These are phyloP conservation scores for Labeo rohita DNA, from an alignment of 2,113 vertebrate species.

Conservation along the genomic window DNA sequence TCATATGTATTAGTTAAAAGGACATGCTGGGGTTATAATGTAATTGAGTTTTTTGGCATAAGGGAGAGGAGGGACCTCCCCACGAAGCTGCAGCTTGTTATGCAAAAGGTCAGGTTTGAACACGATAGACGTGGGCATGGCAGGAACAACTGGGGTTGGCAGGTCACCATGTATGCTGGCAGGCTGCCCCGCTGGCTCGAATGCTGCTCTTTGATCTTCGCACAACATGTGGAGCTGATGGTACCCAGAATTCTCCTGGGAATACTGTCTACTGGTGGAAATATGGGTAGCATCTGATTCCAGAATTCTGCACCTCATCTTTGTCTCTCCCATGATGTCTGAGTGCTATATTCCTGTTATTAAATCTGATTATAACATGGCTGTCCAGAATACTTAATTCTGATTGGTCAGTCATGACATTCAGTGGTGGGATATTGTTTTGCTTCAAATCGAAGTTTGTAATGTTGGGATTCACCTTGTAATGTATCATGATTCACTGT, in stretches of 20 bases:
- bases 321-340: background rate
- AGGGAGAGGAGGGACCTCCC: conserved; percentile 26
- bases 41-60: conserved; percentile 24
- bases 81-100: conserved; percentile 23
- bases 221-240: conserved; percentile 44
- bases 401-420: background rate
- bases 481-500: too few species aligned
- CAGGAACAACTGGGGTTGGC: conserved; percentile 50
- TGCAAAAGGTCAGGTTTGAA: conserved; percentile 45
- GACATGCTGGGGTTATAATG: conserved; percentile 21
- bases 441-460: background rate
- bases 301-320: conserved; percentile 8
- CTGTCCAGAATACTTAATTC: background rate
- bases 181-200: conserved; percentile 30
- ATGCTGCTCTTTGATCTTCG: conserved; percentile 51
- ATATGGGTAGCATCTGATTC: conserved; percentile 41
- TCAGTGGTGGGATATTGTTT: background rate
- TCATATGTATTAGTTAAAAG: conserved; percentile 3
- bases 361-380: background rate
- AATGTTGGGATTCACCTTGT: background rate
- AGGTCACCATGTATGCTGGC: conserved; percentile 40
- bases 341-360: background rate
- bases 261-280: conserved; percentile 27
- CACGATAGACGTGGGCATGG: conserved; percentile 35
- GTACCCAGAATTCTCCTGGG: conserved; percentile 39